Percentiles rank a stretch among this genome's conserved stretches.
phyloP scores from a whole-genome alignment of 2,888 invertebrate genomes.

The Aleiodes leptofemur region DNA sequence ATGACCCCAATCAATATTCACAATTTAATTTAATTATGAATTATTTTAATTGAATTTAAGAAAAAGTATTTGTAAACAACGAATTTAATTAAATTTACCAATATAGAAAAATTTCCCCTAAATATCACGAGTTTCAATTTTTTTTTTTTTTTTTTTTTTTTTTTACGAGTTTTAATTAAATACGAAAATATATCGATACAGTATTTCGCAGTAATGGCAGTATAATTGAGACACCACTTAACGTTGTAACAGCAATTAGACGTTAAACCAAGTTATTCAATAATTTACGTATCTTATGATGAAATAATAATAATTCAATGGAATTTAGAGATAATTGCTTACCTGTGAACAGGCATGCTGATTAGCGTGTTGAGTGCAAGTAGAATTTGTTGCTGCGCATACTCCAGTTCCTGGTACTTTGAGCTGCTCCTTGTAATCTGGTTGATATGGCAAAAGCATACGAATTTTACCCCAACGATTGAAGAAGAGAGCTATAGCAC shows the following conservation, averaged over 20 bases:
- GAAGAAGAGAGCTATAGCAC: conserved; percentile 92
- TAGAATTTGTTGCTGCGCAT: conserved; percentile 79
- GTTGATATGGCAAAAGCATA: conserved; percentile 93
- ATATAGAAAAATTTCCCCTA: no score
- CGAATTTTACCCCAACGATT: conserved; percentile 97
- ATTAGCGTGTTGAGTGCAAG: conserved; percentile 79
- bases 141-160: no score
- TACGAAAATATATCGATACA: neutral
- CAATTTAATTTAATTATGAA: no score
- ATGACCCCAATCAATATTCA: no score
- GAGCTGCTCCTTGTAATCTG: conserved; percentile 92
- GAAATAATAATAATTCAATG: neutral
- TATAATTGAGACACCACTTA: neutral
- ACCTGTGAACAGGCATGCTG: conserved; percentile 81
- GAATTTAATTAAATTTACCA: no score
- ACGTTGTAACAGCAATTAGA: neutral
- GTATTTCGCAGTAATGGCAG: neutral
- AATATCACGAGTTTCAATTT: no score
- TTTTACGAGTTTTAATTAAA: no score
- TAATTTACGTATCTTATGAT: neutral
- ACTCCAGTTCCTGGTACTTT: conserved; percentile 87
- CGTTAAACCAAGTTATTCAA: conserved; percentile 6
- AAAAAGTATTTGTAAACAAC: no score
- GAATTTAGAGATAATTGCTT: conserved; percentile 55
- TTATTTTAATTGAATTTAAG: no score